Percentiles rank a stretch among this genome's conserved stretches.
Evolutionary conservation across 1,140 invertebrate genomes (phyloP).

Genomic region (Leptinotarsa lineolata): DNA sequence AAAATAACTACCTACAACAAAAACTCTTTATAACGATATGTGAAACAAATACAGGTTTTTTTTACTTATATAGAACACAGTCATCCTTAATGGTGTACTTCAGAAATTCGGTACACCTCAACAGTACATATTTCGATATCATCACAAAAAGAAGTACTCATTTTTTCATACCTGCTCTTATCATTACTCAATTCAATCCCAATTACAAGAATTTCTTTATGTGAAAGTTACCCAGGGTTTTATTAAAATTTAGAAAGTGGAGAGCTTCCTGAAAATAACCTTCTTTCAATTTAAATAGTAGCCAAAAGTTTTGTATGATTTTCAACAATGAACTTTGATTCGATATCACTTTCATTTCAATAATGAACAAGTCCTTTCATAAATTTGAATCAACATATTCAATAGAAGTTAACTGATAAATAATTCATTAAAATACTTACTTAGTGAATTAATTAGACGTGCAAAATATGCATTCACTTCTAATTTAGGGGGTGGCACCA

Average conservation of each 20-base stretch:
- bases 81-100: too few species aligned
- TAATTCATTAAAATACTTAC: slow-evolving; percentile 27
- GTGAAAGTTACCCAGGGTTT: background rate
- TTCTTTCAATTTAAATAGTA: background rate
- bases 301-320: background rate
- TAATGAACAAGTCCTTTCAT: background rate
- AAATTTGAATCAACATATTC: background rate
- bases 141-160: too few species aligned
- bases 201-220: background rate
- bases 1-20: too few species aligned
- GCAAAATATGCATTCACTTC: slow-evolving; percentile 38
- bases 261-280: too few species aligned
- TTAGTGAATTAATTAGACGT: slow-evolving; percentile 26
- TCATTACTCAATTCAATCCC: too few species aligned
- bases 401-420: background rate
- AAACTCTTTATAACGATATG: too few species aligned
- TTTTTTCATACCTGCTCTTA: too few species aligned
- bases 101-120: too few species aligned
- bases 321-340: too few species aligned
- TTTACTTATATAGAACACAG: too few species aligned
- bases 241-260: background rate
- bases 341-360: background rate
- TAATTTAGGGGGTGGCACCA: slow-evolving; percentile 2
- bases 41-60: too few species aligned
- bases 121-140: too few species aligned